Evolutionary conservation across 2,888 invertebrate genomes (phyloP).

Genomic region (Lasioglossum vierecki): DNA sequence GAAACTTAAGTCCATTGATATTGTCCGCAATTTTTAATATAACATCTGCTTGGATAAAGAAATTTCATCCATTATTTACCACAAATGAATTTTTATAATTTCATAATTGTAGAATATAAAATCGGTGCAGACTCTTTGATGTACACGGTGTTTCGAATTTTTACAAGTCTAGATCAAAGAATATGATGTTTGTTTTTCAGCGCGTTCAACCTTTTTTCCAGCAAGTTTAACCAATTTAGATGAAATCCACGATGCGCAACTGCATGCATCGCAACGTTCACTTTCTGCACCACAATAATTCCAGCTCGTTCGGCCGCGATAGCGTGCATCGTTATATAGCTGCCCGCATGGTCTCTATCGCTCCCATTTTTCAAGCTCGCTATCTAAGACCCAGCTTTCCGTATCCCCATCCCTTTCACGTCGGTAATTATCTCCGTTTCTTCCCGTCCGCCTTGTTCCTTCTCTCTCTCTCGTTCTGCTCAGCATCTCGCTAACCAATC

Average conservation of each 20-base stretch:
- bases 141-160: no score
- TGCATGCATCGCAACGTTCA: slow-evolving; percentile 38
- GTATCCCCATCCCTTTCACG: slow-evolving; percentile 38
- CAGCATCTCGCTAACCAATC: slow-evolving; percentile 60
- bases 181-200: no score
- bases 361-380: slow-evolving; percentile 59
- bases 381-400: slow-evolving; percentile 51
- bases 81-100: no score
- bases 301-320: slow-evolving; percentile 51
- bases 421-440: slow-evolving; percentile 66
- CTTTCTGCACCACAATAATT: slow-evolving; percentile 65
- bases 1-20: no score
- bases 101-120: no score
- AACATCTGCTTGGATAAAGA: no score
- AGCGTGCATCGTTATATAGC: slow-evolving; percentile 63
- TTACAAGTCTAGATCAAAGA: no score
- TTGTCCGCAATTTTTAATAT: no score
- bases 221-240: not conserved
- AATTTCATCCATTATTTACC: no score
- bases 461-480: slow-evolving; percentile 6
- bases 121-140: no score
- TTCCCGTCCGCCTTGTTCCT: slow-evolving; percentile 13
- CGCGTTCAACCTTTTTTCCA: no score
- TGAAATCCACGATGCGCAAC: not conserved
- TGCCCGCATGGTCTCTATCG: slow-evolving; percentile 61